Percentiles rank a stretch among this genome's conserved stretches.
These are phyloP conservation scores for Heterodera schachtii DNA, from an alignment of 1,140 invertebrate genomes.

Conservation along the genomic window DNA sequence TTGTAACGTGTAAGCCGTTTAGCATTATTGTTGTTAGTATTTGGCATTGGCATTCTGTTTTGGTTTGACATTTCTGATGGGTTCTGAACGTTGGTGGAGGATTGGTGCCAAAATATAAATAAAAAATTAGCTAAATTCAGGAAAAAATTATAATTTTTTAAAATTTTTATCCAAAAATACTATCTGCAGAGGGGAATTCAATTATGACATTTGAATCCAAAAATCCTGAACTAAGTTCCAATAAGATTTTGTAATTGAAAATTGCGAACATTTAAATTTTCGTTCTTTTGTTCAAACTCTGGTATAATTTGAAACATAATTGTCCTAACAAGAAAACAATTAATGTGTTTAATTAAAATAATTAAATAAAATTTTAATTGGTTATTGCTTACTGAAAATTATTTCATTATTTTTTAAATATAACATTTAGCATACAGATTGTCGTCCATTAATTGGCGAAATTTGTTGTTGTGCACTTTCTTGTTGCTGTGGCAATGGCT, in stretches of 20 bases:
- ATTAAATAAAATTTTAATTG: too few species aligned
- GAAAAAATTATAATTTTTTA: background rate
- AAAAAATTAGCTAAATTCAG: background rate
- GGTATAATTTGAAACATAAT: too few species aligned
- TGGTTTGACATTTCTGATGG: background rate
- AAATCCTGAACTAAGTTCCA: too few species aligned
- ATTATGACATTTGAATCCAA: too few species aligned
- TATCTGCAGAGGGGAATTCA: too few species aligned
- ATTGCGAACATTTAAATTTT: too few species aligned
- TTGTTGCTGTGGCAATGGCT: background rate
- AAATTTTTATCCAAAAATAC: background rate
- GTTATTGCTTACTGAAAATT: background rate
- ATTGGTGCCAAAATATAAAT: background rate
- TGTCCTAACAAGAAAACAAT: too few species aligned
- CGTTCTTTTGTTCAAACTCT: too few species aligned
- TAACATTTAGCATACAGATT: background rate
- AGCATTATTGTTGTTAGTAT: too few species aligned
- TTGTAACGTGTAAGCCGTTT: conserved; percentile 37
- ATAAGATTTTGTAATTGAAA: too few species aligned
- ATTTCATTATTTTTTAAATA: background rate
- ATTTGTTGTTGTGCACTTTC: background rate
- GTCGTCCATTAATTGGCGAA: background rate
- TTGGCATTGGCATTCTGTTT: background rate
- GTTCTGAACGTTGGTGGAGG: background rate
- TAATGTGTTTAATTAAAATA: too few species aligned